Evolutionary conservation across 2,797 vertebrate species (phyloP).

Genomic region (Sebastes hubbsi): DNA sequence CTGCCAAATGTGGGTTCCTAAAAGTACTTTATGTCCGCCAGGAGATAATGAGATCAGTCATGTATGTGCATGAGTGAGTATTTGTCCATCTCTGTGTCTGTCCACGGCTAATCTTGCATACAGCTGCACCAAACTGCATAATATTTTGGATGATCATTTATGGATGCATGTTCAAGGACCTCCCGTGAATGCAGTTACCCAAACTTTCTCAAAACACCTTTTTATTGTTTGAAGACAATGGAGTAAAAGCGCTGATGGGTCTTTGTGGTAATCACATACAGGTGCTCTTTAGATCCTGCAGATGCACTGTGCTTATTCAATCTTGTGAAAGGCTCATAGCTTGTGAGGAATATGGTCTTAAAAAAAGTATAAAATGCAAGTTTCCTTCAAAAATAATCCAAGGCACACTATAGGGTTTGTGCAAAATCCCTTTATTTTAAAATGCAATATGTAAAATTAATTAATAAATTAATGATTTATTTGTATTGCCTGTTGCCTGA

Average conservation of each 20-base stretch:
- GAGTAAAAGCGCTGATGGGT: neutral
- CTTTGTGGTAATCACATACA: neutral
- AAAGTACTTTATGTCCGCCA: neutral
- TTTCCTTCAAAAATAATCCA: neutral
- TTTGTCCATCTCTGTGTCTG: too few species aligned
- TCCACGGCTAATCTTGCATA: too few species aligned
- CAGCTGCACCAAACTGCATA: neutral
- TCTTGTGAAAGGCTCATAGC: neutral
- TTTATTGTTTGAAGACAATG: neutral
- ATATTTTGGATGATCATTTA: neutral
- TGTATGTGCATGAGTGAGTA: neutral
- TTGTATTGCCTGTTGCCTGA: too few species aligned
- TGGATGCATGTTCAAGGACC: neutral
- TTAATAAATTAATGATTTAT: too few species aligned
- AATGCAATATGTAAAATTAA: too few species aligned
- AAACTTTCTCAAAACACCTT: too few species aligned
- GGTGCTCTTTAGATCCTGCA: neutral
- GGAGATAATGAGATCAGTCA: neutral
- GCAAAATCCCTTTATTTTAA: too few species aligned
- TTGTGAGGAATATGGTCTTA: neutral
- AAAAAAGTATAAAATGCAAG: neutral
- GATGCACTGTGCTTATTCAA: neutral
- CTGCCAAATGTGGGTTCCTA: neutral
- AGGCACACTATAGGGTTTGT: neutral
- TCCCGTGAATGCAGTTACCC: too few species aligned